These are phyloP conservation scores for Heterotis niloticus DNA, from an alignment of 2,113 vertebrate genomes.

Conservation along the genomic window DNA sequence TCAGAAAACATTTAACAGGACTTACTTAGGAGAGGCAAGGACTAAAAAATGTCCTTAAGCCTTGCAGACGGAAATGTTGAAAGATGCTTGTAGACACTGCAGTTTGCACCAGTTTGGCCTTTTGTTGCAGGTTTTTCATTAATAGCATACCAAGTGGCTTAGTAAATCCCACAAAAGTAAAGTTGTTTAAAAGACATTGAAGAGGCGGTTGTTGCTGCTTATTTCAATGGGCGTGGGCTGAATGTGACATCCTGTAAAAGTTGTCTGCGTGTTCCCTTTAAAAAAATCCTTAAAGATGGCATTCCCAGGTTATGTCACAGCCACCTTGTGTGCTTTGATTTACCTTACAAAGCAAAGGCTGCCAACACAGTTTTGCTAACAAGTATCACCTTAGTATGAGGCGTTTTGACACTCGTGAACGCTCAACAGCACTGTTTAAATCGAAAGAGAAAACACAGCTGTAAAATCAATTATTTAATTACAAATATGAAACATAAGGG, in stretches of 20 bases:
- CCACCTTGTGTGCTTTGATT: not conserved
- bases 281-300: conserved; percentile 3
- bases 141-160: not conserved
- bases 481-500: no score
- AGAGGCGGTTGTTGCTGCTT: not conserved
- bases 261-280: not conserved
- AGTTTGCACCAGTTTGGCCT: not conserved
- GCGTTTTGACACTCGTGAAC: no score
- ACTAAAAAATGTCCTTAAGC: not conserved
- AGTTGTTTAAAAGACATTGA: not conserved
- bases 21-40: not conserved
- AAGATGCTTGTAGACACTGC: not conserved
- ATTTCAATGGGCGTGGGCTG: not conserved
- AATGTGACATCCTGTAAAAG: not conserved
- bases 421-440: no score
- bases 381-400: no score
- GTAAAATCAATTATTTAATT: no score
- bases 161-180: not conserved
- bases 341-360: not conserved
- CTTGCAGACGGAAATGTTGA: not conserved
- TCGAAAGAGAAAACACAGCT: no score
- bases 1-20: conserved; percentile 18
- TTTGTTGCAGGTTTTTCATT: not conserved
- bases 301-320: not conserved
- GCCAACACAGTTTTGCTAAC: not conserved